Conservation (phyloP, 2,888 invertebrate genomes). For the Drosophila borborema region DNA sequence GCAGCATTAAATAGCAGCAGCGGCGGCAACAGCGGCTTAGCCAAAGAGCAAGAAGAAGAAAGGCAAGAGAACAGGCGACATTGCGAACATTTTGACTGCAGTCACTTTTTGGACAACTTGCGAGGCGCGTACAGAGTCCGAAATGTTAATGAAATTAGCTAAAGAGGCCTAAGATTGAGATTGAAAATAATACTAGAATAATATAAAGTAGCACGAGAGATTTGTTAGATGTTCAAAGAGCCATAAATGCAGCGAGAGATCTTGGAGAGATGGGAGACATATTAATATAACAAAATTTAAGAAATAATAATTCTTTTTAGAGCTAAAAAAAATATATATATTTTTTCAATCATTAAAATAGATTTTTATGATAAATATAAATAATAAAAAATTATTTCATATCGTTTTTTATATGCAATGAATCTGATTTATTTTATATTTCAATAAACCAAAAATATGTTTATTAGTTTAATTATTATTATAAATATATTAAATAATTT, state of each 20-base stretch:
- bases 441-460: not conserved
- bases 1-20: slow-evolving; percentile 56
- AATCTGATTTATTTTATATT: not conserved
- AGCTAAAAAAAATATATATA: no score
- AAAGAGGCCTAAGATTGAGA: not conserved
- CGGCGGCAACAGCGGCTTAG: slow-evolving; percentile 51
- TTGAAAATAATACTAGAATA: no score
- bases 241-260: no score
- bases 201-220: no score
- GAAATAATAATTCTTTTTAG: no score
- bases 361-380: no score
- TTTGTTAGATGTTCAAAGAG: no score
- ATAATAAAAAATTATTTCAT: no score
- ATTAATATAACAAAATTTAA: no score
- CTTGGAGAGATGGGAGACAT: no score
- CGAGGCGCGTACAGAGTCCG: slow-evolving; percentile 23
- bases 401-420: no score
- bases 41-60: slow-evolving; percentile 67
- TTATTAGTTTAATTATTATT: not conserved
- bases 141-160: slow-evolving; percentile 6
- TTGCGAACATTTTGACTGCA: slow-evolving; percentile 63
- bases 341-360: no score
- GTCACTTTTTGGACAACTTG: slow-evolving; percentile 1
- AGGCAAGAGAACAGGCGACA: slow-evolving; percentile 54
- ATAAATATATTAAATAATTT: not conserved